Evolutionary conservation across 2,113 vertebrate species (phyloP).

Genomic region (Shinisaurus crocodilurus): DNA sequence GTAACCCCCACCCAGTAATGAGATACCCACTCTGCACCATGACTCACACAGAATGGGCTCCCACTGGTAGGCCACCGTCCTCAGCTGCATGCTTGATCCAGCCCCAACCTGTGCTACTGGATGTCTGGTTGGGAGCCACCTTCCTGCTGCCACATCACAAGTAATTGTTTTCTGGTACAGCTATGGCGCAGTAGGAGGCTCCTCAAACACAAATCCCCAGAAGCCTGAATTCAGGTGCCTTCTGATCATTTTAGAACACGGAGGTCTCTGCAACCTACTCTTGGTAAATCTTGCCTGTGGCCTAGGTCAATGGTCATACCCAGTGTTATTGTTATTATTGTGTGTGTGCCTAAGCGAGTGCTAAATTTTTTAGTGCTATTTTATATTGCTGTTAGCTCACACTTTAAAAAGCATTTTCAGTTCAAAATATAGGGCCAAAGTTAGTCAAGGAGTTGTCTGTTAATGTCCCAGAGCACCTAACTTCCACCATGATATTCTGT

Average conservation of each 20-base stretch:
- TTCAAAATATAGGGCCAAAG: not conserved
- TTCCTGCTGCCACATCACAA: not conserved
- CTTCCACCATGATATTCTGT: not conserved
- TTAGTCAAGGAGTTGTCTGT: not conserved
- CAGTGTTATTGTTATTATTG: not conserved
- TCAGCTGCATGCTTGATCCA: not conserved
- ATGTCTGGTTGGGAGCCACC: not conserved
- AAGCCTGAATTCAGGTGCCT: not conserved
- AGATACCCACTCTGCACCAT: not conserved
- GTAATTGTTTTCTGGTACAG: not conserved
- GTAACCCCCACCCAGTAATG: not conserved
- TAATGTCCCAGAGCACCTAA: not conserved
- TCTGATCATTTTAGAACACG: not conserved
- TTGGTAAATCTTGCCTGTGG: not conserved
- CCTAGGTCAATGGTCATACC: not conserved
- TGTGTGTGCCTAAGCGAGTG: not conserved
- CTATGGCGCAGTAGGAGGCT: not conserved
- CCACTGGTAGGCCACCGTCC: no score
- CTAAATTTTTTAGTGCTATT: not conserved
- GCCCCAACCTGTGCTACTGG: not conserved
- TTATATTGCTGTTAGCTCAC: not conserved
- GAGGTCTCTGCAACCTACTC: not conserved
- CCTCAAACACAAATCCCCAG: not conserved
- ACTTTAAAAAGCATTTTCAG: not conserved
- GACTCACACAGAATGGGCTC: not conserved